Evolutionary conservation across 2,888 invertebrate genomes (phyloP).

Genomic region (Troides helena): DNA sequence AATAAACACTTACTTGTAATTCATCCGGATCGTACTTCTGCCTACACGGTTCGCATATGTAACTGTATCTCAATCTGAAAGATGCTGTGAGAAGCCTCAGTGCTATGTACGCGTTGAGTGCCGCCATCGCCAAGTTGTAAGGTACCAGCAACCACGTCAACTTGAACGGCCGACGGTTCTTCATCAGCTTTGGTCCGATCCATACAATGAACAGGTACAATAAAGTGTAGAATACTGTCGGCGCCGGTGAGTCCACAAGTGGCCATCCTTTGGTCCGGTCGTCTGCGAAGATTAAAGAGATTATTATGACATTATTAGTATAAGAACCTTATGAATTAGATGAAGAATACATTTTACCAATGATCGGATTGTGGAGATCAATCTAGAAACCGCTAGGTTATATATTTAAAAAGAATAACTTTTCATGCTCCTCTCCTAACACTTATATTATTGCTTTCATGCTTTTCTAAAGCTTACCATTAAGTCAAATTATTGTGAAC

Average conservation of each 20-base stretch:
- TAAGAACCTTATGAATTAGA: background rate
- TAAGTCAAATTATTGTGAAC: too few species aligned
- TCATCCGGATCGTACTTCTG: conserved; percentile 89
- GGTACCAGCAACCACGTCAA: conserved; percentile 88
- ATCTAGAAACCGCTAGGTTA: too few species aligned
- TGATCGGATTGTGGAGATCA: too few species aligned
- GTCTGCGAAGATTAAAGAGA: conserved; percentile 76
- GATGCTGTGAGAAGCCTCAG: conserved; percentile 87
- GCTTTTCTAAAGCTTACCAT: too few species aligned
- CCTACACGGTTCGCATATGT: conserved; percentile 92
- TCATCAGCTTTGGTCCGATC: conserved; percentile 91
- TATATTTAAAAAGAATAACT: too few species aligned
- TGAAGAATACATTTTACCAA: background rate
- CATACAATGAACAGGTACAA: conserved; percentile 88
- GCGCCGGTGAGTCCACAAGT: conserved; percentile 89
- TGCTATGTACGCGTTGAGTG: conserved; percentile 91
- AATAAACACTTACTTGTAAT: conserved; percentile 83
- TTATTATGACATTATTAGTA: background rate
- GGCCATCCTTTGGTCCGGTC: conserved; percentile 91
- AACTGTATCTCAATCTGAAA: conserved; percentile 88
- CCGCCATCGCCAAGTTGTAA: conserved; percentile 92
- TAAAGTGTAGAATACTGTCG: conserved; percentile 85
- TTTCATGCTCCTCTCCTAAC: too few species aligned
- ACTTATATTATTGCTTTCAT: too few species aligned
- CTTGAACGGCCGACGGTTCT: conserved; percentile 86